These are phyloP conservation scores for Fistularia tabacaria DNA, from an alignment of 2,797 vertebrate genomes.

Conservation along the genomic window DNA sequence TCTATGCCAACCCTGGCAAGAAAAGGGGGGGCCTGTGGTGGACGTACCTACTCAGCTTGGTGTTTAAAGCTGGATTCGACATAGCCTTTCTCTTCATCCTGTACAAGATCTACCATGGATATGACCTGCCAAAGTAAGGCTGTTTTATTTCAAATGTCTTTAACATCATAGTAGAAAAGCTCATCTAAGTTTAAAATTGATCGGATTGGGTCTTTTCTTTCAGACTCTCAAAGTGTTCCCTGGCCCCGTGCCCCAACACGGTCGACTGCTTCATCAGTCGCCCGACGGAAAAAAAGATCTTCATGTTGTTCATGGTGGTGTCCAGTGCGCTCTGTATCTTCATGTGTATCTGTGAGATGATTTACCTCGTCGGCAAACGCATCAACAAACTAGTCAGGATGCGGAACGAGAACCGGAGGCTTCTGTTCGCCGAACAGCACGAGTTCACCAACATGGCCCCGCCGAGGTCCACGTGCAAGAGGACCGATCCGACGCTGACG, in stretches of 20 bases:
- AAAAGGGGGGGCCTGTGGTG: constrained; percentile 91
- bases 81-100: constrained; percentile 83
- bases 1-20: constrained; percentile 82
- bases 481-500: constrained; percentile 38
- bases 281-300: constrained; percentile 89
- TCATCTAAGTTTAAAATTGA: background rate
- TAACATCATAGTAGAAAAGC: background rate
- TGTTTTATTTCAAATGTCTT: background rate
- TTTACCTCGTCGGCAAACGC: constrained; percentile 81
- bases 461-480: constrained; percentile 32
- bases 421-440: constrained; percentile 39
- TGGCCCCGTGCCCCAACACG: constrained; percentile 82
- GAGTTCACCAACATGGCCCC: constrained; percentile 38
- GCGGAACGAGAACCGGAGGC: constrained; percentile 32
- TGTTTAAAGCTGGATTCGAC: constrained; percentile 84
- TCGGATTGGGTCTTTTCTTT: background rate
- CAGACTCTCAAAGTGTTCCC: constrained; percentile 77
- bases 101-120: constrained; percentile 80
- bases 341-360: constrained; percentile 84
- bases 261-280: constrained; percentile 91
- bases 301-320: constrained; percentile 89
- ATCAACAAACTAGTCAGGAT: constrained; percentile 49
- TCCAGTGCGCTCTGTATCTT: constrained; percentile 79
- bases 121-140: constrained; percentile 76
- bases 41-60: constrained; percentile 87